These are phyloP conservation scores for Glomeris maerens DNA, from an alignment of 1,140 invertebrate species.

Conservation along the genomic window DNA sequence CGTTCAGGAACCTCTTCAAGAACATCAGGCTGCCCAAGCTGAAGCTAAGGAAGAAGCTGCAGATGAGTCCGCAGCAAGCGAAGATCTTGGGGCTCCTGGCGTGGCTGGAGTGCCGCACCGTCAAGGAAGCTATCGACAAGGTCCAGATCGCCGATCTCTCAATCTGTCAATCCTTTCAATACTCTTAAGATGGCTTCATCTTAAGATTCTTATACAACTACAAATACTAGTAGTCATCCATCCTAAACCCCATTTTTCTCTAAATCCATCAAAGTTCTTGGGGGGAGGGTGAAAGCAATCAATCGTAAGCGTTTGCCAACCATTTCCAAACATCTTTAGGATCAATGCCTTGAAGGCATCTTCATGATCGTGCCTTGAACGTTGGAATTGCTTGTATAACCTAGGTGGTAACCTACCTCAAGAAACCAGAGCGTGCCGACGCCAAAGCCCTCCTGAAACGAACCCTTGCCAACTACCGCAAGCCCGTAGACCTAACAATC, in stretches of 20 bases:
- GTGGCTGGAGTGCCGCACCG: conserved; percentile 53
- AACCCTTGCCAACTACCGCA: neutral
- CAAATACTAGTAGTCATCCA: neutral
- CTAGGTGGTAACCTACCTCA: neutral
- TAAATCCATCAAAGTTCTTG: neutral
- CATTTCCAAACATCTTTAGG: too few relatives aligned
- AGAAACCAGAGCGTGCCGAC: neutral
- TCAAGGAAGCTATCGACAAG: conserved; percentile 49
- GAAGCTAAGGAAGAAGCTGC: conserved; percentile 24
- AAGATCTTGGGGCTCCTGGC: conserved; percentile 49
- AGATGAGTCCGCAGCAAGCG: conserved; percentile 37
- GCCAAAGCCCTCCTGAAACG: neutral
- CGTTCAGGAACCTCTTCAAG: conserved; percentile 53
- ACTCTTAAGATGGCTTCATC: too few relatives aligned
- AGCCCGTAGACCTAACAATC: neutral
- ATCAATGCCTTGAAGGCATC: too few relatives aligned
- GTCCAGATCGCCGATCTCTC: conserved; percentile 16
- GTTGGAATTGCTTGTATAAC: too few relatives aligned
- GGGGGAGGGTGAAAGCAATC: neutral
- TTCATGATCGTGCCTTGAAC: too few relatives aligned
- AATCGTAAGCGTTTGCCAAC: neutral
- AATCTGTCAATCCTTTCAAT: neutral
- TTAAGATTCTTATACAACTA: too few relatives aligned
- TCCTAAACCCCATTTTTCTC: neutral
- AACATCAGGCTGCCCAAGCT: conserved; percentile 46